Evolutionary conservation across 1,140 invertebrate species (phyloP), one percentile per base, ranked within the genome.

Genomic region (Eumaeus atala): DNA sequence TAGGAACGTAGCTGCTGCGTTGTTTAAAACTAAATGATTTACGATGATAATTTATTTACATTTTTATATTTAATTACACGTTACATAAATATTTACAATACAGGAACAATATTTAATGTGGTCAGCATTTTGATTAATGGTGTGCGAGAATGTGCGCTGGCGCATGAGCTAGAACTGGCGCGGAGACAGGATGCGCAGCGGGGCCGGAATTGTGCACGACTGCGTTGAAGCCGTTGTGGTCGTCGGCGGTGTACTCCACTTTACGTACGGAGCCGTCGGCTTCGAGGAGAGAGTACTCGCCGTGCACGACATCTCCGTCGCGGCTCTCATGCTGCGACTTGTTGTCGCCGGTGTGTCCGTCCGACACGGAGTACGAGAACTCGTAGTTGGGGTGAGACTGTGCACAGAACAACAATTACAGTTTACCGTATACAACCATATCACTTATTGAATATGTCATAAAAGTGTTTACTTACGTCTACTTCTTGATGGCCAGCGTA

Each of bases 211-310:
- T 87, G 62, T 84, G 84, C 16, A 90, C 89, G 6, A 90, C 86
- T 11, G 90, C 89, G 70, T 90, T 90, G 79, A 90, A 90, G n/a
- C 75, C 88, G 62, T 76, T 84, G 71, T 88, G 84, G 53, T 77
- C 78, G 65, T 89, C 88, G n/a, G 88, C 88, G 58, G 83, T 81
- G 77, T 90, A 90, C 54, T 84, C 72, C 12, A 89, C 88, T 42
- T 75, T 88, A 56, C 89, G 74, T 66, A 89, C 73, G 48, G 88
- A 90, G 36, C 88, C 88, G 59, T 90, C 89, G 21, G 89, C 79
- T 59, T 89, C 87, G 14, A 87, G 70, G 48, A 89, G 65, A 16
- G 86, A 87, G 77, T 91, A 91, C 44, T 76, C 70, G 61, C 89
- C 88, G 63, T 87, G 82, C 17, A 89, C 84, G 9, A 81, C 80